Evolutionary conservation across 2,113 vertebrate genomes (phyloP), one percentile per base, ranked within the genome.

Genomic region (Antennarius striatus): DNA sequence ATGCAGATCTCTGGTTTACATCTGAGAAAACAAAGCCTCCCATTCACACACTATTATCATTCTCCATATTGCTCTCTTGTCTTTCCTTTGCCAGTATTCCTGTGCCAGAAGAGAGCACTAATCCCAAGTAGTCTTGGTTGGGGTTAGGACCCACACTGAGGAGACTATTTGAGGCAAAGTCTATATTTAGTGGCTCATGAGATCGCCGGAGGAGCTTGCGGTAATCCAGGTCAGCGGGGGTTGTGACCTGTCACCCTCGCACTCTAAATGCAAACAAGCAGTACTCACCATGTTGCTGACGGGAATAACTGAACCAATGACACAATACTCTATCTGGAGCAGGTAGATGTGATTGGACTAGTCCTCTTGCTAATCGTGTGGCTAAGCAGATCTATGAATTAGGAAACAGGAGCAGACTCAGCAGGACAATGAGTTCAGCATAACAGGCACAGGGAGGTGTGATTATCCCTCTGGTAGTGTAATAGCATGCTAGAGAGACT

Each of bases 141-240:
- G 71, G 68, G 77, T 76, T 45, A 56, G 42, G 22, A 4, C 71
- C 22, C 77, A 59, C 15, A 49, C 62, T 54, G 50, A 56, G 71
- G 76, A 70, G 83, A 71, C 73, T 66, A 68, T 83, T 59, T 66
- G 46, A 51, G 67, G 66, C 50, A 46, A 53, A 45, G 43, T 39
- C 79, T 89, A 89, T 82, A 81, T 87, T 87, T 87, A 81, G 81
- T 46, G 48, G 65, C 81, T 89, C 82, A 74, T 78, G 74, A 77
- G 86, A 81, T 81, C 66, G 64, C 52, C 73, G 17, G 58, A 45
- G 78, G 73, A 83, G 71, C 66, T 45, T 54, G 50, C 61, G 60
- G 30, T 85, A 89, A 88, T 88, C 85, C 73, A 71, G 82, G 85
- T 80, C 82, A 80, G 51, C 67, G 15, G 3, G 58, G 76, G 85